Evolutionary conservation across 2,797 vertebrate genomes (phyloP).

Genomic region (Melanitta fusca): DNA sequence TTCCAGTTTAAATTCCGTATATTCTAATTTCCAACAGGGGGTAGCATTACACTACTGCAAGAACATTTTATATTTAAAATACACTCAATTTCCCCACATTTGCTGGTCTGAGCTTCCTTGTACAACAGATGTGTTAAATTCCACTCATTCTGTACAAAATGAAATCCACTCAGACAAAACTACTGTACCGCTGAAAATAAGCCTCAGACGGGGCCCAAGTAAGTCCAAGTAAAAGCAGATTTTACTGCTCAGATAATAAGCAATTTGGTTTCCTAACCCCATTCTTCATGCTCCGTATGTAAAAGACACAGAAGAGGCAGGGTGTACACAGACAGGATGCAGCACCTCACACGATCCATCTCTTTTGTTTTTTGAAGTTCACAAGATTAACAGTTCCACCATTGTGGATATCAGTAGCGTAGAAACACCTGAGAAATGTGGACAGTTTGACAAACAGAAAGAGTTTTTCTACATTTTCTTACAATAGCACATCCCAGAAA

Average conservation of each 20-base stretch:
- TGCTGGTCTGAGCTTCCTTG: neutral
- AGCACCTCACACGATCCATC: neutral
- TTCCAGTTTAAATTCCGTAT: neutral
- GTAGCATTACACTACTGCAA: constrained; percentile 59
- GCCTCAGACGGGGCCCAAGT: neutral
- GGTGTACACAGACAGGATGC: neutral
- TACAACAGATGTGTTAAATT: neutral
- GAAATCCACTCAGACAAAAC: neutral
- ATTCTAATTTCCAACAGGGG: constrained; percentile 62
- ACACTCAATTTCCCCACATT: neutral
- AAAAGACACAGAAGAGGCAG: neutral
- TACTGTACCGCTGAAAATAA: neutral
- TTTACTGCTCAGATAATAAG: neutral
- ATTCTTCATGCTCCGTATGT: neutral
- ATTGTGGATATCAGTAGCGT: neutral
- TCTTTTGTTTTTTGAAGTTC: neutral
- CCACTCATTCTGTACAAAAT: neutral
- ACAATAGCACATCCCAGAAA: neutral
- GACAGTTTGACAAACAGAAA: neutral
- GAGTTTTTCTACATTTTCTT: neutral
- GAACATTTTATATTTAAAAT: neutral
- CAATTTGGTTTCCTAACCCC: neutral
- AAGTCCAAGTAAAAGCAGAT: neutral
- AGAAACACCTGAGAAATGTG: neutral
- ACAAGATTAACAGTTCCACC: neutral